Evolutionary conservation across 2,797 vertebrate genomes (phyloP).

Genomic region (Lagodon rhomboides): DNA sequence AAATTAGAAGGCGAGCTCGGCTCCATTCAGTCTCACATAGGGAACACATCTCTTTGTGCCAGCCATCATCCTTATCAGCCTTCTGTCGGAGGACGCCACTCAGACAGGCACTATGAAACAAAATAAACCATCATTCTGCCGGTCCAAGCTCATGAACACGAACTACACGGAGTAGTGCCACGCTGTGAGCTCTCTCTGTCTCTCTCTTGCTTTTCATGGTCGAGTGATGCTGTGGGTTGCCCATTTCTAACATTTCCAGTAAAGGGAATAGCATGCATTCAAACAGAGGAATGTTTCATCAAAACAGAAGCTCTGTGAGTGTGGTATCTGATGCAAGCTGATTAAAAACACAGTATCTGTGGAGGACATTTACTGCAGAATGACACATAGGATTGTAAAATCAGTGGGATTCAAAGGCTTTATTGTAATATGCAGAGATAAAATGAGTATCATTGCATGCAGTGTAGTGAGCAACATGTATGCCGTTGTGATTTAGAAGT

Average conservation of each 20-base stretch:
- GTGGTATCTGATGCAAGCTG: neutral
- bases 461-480: neutral
- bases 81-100: constrained; percentile 42
- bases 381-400: neutral
- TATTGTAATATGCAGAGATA: too few relatives aligned
- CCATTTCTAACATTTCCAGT: constrained; percentile 18
- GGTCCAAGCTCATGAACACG: constrained; percentile 21
- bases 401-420: too few relatives aligned
- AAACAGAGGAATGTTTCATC: neutral
- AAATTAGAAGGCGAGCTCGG: constrained; percentile 31
- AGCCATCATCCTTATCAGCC: constrained; percentile 42
- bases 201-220: constrained; percentile 24
- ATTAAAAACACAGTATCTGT: too few relatives aligned
- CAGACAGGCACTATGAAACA: constrained; percentile 53
- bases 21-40: constrained; percentile 24
- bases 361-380: neutral
- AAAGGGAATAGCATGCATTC: constrained; percentile 1
- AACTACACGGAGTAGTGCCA: constrained; percentile 5
- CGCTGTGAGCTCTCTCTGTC: constrained; percentile 24
- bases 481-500: neutral
- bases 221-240: constrained; percentile 13
- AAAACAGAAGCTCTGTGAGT: neutral
- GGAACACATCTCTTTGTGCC: constrained; percentile 43
- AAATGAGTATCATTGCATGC: too few relatives aligned
- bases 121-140: constrained; percentile 38